Evolutionary conservation across 1,140 invertebrate species (phyloP).

Genomic region (Dreissena polymorpha): DNA sequence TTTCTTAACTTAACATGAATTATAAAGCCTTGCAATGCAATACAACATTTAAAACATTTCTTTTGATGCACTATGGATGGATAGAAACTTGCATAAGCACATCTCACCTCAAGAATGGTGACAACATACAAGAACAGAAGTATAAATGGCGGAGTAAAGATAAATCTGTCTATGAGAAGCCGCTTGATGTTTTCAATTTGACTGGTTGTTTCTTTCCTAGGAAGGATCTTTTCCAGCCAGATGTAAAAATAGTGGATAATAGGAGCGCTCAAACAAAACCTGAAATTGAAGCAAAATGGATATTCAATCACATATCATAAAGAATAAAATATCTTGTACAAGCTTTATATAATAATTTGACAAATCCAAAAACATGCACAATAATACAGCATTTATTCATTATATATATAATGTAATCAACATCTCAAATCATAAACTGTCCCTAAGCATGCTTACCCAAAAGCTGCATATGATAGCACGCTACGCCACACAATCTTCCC

Average conservation of each 20-base stretch:
- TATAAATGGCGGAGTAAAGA: conserved; percentile 74
- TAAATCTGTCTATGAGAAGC: conserved; percentile 71
- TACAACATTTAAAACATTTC: no score
- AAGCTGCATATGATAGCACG: conserved; percentile 69
- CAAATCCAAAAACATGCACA: no score
- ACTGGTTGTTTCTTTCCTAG: conserved; percentile 59
- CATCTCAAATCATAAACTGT: background rate
- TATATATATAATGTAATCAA: no score
- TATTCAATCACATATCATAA: background rate
- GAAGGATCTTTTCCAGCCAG: conserved; percentile 66
- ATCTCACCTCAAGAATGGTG: conserved; percentile 71
- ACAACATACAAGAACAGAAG: conserved; percentile 72
- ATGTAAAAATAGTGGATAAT: conserved; percentile 73
- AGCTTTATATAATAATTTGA: no score
- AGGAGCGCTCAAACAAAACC: conserved; percentile 72
- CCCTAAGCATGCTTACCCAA: conserved; percentile 65
- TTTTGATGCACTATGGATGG: no score
- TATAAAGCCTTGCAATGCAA: no score
- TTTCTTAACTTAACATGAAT: no score
- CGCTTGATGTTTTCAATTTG: conserved; percentile 65
- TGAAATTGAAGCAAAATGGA: conserved; percentile 53
- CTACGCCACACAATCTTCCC: conserved; percentile 72
- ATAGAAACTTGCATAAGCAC: no score
- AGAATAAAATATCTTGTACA: no score
- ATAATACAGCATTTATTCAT: no score